Evolutionary conservation across 1,140 invertebrate genomes (phyloP), one percentile per base, ranked within the genome.

Genomic region (Penaeus japonicus): DNA sequence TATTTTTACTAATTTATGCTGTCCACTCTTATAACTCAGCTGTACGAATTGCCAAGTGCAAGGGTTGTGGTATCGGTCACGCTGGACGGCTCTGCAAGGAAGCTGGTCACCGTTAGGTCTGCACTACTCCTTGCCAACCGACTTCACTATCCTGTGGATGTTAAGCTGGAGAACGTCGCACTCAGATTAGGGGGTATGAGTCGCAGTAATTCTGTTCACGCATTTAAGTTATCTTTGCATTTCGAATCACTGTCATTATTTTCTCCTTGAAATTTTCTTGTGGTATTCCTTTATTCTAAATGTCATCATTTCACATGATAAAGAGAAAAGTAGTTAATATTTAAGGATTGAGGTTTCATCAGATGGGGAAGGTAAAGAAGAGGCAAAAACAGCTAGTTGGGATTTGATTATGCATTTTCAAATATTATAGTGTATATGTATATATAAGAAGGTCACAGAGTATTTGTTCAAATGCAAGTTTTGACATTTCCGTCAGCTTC

Each of bases 21-120:
- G 62, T 80, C 65, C 22, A 39, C 53, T 57, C 77, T 86, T 53
- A 35, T 55, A 59, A 35, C 53, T 79, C 75, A 89, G 84, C 65
- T 24, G 59, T 81, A 78, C 65, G 92, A 93, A 84, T 79, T 93
- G 12, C 93, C 93, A 47, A 94, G 95, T 90, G 95, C 96, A 0
- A 94, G 97, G 89, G 93, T 98, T 27, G 96, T 98, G 15, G 96
- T 98, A 92, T 96, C 96, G 91, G 96, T 99, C 0, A 95, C 96
- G 3, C 93, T 99, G 84, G 97, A 98, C 92, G 97, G 97, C 0
- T 98, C 96, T 55, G 98, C 98, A 0, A 95, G 96, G 88, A 99
- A 99, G 93, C 93, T 99, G 84, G 96, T 99, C n/a, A 97, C 96
- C n/a, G 95, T 99, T 4, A 94, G 97, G 84, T 99, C 98, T 32